Evolutionary conservation across 2,113 vertebrate genomes (phyloP).

Genomic region (Peromyscus maniculatus): DNA sequence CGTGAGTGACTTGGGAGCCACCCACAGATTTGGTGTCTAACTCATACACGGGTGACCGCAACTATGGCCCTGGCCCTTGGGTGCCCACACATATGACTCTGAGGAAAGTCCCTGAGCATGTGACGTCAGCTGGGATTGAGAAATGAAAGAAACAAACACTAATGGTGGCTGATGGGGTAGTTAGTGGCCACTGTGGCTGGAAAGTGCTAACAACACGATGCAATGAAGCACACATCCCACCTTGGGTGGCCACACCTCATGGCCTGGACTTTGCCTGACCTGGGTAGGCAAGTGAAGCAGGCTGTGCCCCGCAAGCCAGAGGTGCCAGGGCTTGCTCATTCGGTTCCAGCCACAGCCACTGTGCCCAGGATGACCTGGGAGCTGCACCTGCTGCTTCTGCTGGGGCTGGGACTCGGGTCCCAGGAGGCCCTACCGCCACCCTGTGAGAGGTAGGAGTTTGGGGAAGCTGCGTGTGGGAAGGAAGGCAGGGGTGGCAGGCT

Average conservation of each 20-base stretch:
- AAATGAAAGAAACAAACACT: background rate
- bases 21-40: background rate
- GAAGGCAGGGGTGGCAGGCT: background rate
- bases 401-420: constrained; percentile 60
- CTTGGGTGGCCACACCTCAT: background rate
- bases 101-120: background rate
- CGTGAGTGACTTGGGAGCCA: background rate
- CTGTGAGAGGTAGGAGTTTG: constrained; percentile 62
- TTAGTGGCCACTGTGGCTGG: background rate
- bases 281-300: background rate
- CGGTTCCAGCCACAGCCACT: background rate
- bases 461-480: background rate
- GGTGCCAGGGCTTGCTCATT: background rate
- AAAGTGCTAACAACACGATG: rapidly evolving
- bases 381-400: constrained; percentile 61
- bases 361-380: background rate
- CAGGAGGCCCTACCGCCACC: constrained; percentile 63
- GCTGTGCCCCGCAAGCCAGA: background rate
- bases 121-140: background rate
- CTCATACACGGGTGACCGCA: background rate
- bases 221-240: no score
- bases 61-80: background rate
- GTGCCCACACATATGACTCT: rapidly evolving
- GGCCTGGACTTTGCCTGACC: constrained; percentile 61
- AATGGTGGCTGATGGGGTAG: background rate